phyloP scores from a whole-genome alignment of 2,888 invertebrate genomes.

The Dastarcus helophoroides region DNA sequence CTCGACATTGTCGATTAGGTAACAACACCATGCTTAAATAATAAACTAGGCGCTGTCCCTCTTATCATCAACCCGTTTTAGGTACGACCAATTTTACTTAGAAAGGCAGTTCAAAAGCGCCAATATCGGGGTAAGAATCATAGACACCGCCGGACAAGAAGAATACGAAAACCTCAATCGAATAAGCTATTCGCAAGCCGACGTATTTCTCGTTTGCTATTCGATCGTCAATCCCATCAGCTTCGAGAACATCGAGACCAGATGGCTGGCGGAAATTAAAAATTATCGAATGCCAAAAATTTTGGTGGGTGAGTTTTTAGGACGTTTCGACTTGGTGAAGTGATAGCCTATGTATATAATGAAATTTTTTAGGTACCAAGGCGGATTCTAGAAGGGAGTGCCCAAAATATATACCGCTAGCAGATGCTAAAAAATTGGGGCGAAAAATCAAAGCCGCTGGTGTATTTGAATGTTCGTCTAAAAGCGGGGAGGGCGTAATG shows the following conservation, averaged over 20 bases:
- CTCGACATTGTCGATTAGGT: too few species aligned
- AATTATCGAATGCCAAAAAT: conserved; percentile 15
- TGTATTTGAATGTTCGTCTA: too few species aligned
- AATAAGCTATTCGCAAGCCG: conserved; percentile 17
- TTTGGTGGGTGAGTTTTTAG: conserved; percentile 19
- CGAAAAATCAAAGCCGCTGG: too few species aligned
- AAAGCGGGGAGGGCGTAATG: too few species aligned
- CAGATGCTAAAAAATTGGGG: too few species aligned
- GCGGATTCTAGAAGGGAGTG: conserved; percentile 18
- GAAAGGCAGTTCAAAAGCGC: conserved; percentile 7
- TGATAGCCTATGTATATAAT: conserved; percentile 4
- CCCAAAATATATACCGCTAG: too few species aligned
- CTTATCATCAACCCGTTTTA: too few species aligned
- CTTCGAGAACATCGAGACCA: conserved; percentile 17
- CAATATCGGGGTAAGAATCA: conserved; percentile 9
- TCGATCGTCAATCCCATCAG: conserved; percentile 17
- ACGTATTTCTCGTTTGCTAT: conserved; percentile 20
- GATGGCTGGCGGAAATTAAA: conserved; percentile 18
- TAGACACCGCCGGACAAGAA: conserved; percentile 69
- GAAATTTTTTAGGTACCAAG: conserved; percentile 18
- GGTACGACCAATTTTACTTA: conserved; percentile 13
- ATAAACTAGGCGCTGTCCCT: too few species aligned
- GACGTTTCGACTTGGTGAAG: background rate
- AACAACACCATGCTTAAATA: too few species aligned
- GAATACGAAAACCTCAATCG: conserved; percentile 44